Evolutionary conservation across 2,797 vertebrate genomes (phyloP).

Genomic region (Paratrypauchen microcephalus): DNA sequence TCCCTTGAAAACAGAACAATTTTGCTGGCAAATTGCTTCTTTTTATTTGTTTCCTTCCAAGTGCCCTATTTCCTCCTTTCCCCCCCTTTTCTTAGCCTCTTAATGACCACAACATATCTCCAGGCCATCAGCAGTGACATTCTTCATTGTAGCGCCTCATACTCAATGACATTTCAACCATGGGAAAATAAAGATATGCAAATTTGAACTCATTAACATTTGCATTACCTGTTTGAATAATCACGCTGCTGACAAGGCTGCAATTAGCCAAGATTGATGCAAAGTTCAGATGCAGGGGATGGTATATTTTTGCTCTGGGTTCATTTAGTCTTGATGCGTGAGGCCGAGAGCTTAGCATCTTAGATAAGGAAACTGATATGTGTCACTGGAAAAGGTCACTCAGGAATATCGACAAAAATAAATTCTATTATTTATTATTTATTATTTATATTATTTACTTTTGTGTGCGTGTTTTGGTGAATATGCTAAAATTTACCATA

Average conservation of each 20-base stretch:
- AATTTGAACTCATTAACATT: conserved; percentile 98
- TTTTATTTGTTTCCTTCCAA: conserved; percentile 32
- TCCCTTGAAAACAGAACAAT: conserved; percentile 10
- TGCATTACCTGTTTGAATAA: conserved; percentile 99
- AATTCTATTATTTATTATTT: neutral
- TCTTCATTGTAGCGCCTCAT: conserved; percentile 95
- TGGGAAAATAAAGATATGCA: conserved; percentile 99
- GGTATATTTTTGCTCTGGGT: conserved; percentile 70
- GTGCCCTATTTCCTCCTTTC: conserved; percentile 30
- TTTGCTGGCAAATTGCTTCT: conserved; percentile 6
- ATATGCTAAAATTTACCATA: neutral
- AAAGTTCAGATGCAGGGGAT: conserved; percentile 90
- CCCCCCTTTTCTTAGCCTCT: conserved; percentile 77
- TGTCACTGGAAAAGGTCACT: conserved; percentile 66
- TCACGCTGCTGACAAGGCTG: conserved; percentile 94
- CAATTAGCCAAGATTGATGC: conserved; percentile 99
- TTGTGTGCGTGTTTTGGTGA: neutral
- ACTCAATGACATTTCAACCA: conserved; percentile 99
- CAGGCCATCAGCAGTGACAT: conserved; percentile 92
- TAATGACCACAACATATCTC: conserved; percentile 92
- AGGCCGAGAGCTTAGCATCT: conserved; percentile 31
- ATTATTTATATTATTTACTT: neutral
- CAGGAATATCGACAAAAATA: conserved; percentile 19
- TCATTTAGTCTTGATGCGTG: conserved; percentile 50
- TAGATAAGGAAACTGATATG: conserved; percentile 59